These are phyloP conservation scores for Pomatorhinus ruficollis DNA, from an alignment of 2,113 vertebrate species.

Conservation along the genomic window DNA sequence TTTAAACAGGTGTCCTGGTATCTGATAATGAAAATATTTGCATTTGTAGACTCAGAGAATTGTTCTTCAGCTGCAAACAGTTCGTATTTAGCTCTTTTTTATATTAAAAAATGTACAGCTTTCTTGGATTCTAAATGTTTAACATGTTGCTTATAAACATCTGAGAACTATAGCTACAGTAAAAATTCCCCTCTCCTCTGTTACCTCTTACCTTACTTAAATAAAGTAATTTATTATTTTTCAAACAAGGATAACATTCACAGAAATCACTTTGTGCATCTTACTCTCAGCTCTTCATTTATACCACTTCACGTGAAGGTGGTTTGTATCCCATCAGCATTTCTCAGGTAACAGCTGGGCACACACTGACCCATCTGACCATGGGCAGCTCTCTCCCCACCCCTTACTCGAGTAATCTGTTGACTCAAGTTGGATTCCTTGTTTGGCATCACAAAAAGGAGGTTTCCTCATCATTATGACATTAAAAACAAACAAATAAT, in stretches of 20 bases:
- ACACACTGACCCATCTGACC: rapidly evolving
- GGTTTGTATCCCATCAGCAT: background rate
- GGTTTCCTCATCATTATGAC: background rate
- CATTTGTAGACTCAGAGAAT: background rate
- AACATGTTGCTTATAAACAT: background rate
- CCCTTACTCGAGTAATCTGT: rapidly evolving
- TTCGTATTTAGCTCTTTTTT: background rate
- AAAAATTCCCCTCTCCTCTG: background rate
- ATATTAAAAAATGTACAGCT: background rate
- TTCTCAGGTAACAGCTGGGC: background rate
- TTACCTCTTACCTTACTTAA: background rate
- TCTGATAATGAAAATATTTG: background rate
- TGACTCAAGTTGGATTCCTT: background rate
- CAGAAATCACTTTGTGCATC: background rate
- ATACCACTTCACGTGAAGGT: background rate
- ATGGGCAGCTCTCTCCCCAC: background rate
- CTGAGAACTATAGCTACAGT: background rate
- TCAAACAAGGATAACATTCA: background rate
- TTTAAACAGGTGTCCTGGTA: background rate
- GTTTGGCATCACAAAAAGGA: background rate
- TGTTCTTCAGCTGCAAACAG: background rate
- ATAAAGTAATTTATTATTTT: background rate
- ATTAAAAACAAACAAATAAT: background rate
- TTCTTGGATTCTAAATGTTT: background rate
- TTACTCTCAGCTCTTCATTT: background rate